Evolutionary conservation across 2,888 invertebrate species (phyloP), one percentile per base, ranked within the genome.

Genomic region (Hypselothyrea guttata): DNA sequence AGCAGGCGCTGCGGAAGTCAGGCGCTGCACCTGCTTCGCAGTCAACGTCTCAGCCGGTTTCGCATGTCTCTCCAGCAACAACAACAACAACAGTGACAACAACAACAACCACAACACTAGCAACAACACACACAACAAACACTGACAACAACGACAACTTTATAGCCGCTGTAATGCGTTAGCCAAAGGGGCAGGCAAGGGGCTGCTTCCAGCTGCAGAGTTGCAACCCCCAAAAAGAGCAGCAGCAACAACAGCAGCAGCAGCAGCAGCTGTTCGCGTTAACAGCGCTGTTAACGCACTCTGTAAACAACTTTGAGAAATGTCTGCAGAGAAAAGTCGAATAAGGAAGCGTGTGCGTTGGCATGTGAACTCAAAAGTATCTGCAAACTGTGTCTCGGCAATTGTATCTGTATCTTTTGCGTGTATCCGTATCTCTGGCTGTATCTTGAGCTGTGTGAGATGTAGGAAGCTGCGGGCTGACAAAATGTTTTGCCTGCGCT

Each of bases 1-100:
- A 31, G 67, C 77, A 78, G 64, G 51, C 65, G 74, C 77, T 84
- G 84, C 81, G 84, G 84, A 84, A 84, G 77, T 79, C 74, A 58
- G 63, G 60, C 34, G 77, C 72, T 70, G 65, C 84, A 77, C 84
- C 81, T 79, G 84, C 84, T 79, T 68, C 65, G 62, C 71, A 72
- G 74, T 72, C 57, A 37, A 15, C 58, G 71, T 64, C 67, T 53
- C 71, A 64, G 74, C 67, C 71, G 75, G 82, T 81, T 81, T 84
- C 71, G 77, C 81, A 76, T 79, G 74, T 72, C 56, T 54, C 55
- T 47, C 46, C 71, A 53, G 45, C 58, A 52, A 47, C 56, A 59
- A 12, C 53, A 53, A 11, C 55, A 53, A 28, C 68, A 46, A 28
- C 56, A 46, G 33, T 47, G 59, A 8, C 45, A 60, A 41, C 51